These are phyloP conservation scores for Phrynocephalus forsythii DNA, from an alignment of 2,797 vertebrate genomes.

Conservation along the genomic window DNA sequence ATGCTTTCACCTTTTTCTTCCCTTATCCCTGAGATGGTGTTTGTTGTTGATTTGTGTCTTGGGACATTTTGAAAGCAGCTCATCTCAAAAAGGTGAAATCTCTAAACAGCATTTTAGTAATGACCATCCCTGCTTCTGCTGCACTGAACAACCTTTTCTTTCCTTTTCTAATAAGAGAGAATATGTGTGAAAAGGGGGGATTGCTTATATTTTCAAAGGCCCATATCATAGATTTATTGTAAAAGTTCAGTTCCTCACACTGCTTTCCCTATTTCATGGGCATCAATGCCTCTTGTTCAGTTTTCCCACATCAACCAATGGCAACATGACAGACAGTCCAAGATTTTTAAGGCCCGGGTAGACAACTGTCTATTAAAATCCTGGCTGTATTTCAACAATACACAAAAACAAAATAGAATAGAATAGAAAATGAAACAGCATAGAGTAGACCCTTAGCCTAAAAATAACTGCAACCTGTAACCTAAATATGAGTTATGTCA, in stretches of 20 bases:
- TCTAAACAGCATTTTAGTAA: slow-evolving; percentile 25
- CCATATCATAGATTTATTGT: background rate
- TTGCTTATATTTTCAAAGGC: background rate
- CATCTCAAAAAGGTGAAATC: slow-evolving; percentile 13
- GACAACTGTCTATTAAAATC: background rate
- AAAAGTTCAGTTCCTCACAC: background rate
- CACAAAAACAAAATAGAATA: background rate
- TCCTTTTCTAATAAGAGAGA: slow-evolving; percentile 8
- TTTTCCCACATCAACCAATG: slow-evolving; percentile 34
- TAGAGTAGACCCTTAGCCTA: background rate
- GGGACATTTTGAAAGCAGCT: slow-evolving; percentile 31
- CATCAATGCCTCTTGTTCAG: slow-evolving; percentile 14
- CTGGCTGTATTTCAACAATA: background rate
- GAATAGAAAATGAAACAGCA: too few relatives aligned
- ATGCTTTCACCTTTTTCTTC: background rate
- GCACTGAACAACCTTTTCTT: background rate
- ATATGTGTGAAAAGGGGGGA: background rate
- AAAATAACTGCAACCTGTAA: background rate
- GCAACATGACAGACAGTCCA: background rate
- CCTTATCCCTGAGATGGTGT: background rate
- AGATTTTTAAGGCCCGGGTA: background rate
- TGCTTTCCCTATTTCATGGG: background rate
- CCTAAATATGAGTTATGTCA: background rate
- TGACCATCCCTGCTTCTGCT: slow-evolving; percentile 16
- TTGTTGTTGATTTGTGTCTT: slow-evolving; percentile 10